Evolutionary conservation across 1,140 invertebrate genomes (phyloP), one percentile per base, ranked within the genome.

Genomic region (Orussus abietinus): DNA sequence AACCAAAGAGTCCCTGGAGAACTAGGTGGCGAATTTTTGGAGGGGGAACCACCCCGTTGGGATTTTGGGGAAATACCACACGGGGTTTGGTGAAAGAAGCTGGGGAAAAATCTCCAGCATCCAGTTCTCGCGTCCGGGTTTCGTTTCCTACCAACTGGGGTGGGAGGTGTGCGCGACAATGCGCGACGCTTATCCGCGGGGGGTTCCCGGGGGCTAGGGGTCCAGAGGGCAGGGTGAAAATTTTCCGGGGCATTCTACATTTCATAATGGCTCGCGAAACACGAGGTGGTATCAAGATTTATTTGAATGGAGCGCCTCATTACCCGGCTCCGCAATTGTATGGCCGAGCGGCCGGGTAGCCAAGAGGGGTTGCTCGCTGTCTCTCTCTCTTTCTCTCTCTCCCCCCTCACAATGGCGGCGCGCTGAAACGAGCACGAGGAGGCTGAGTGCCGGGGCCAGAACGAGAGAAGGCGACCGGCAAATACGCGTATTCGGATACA

Each of bases 301-400:
- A 72, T 67, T 65, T 66, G 66, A 69, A 72, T 66, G 52, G 63
- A 58, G 55, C 60, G 64, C 57, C 66, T 72, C 66, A 70, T 72
- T 72, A 72, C 60, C 64, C 66, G 49, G 56, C 61, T 63, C 53
- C 43, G 54, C 59, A 63, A 69, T 69, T 67, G 66, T 68, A 55
- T 52, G 52, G 50, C 47, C 47, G 55, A n/a, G n/a, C 56, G 59
- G 41, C 33, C 54, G 41, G 39, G 49, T 38, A 25, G 39, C 40
- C 22, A 31, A 29, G 42, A n/a, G n/a, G n/a, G n/a, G n/a, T n/a
- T n/a, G n/a, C n/a, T n/a, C n/a, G n/a, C n/a, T n/a, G n/a, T n/a
- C n/a, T n/a, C n/a, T n/a, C n/a, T n/a, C n/a, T n/a, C n/a, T n/a
- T n/a, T n/a, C n/a, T n/a, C n/a, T n/a, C n/a, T n/a, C n/a, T n/a